phyloP scores from a whole-genome alignment of 2,797 vertebrate species.

The Melanotaenia parkinsoni region DNA sequence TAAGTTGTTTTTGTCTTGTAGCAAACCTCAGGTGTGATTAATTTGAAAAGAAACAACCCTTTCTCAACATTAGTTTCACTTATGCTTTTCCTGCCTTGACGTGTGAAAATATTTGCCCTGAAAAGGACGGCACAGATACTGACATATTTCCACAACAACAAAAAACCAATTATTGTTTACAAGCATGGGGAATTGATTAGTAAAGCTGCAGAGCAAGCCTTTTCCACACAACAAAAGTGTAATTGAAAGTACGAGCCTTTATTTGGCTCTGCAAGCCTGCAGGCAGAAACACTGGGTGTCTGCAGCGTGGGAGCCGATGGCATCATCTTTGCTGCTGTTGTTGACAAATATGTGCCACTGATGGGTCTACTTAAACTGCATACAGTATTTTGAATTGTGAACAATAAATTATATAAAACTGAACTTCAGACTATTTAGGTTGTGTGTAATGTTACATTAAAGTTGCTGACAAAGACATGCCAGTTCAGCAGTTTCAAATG shows the following conservation, averaged over 20 bases:
- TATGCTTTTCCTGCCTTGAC: background rate
- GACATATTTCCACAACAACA: background rate
- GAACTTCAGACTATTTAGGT: too few species aligned
- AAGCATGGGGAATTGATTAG: constrained; percentile 5
- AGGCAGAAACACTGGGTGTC: background rate
- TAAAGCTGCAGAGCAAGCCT: background rate
- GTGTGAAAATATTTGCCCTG: constrained; percentile 2
- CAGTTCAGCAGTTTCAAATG: too few species aligned
- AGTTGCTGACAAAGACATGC: too few species aligned
- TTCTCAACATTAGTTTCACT: constrained; percentile 10
- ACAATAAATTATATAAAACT: too few species aligned
- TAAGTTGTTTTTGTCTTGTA: background rate
- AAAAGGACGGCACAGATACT: background rate
- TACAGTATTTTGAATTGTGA: too few species aligned
- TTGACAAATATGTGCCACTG: too few species aligned
- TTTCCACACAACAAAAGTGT: constrained; percentile 5
- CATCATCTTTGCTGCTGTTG: too few species aligned
- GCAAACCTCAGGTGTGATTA: background rate
- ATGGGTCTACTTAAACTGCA: too few species aligned
- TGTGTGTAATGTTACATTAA: too few species aligned
- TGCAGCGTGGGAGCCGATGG: too few species aligned
- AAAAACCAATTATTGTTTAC: constrained; percentile 19
- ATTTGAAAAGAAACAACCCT: background rate
- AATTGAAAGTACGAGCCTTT: background rate
- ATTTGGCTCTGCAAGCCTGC: constrained; percentile 1